These are phyloP conservation scores for Linurgus olivaceus DNA, from an alignment of 2,797 vertebrate species.

Conservation along the genomic window DNA sequence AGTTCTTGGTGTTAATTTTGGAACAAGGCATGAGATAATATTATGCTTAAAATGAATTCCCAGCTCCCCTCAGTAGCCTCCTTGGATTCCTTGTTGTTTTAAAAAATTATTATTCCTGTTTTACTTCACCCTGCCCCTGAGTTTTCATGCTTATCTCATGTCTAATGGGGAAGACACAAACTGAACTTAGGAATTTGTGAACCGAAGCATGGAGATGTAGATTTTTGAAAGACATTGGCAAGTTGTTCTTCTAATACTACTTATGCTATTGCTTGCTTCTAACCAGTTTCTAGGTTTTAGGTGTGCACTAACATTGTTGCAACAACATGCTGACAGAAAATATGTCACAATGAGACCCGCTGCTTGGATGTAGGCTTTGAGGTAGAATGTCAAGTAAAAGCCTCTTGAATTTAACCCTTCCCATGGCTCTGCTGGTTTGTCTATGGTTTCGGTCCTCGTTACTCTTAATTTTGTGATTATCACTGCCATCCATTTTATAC, in stretches of 20 bases:
- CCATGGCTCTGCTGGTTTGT: background rate
- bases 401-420: constrained; percentile 18
- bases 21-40: background rate
- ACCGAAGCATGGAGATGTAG: background rate
- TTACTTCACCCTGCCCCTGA: background rate
- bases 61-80: background rate
- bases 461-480: constrained; percentile 17
- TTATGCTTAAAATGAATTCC: background rate
- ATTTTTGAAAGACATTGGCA: constrained; percentile 51
- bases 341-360: background rate
- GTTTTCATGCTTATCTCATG: background rate
- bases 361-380: constrained; percentile 26
- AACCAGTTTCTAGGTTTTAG: constrained; percentile 49
- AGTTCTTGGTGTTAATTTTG: background rate
- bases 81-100: background rate
- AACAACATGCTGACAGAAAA: constrained; percentile 21
- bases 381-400: constrained; percentile 9
- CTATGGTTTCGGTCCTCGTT: constrained; percentile 32
- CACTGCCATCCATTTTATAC: constrained; percentile 6
- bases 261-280: constrained; percentile 35
- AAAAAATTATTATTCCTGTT: background rate
- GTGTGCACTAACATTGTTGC: constrained; percentile 2
- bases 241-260: background rate
- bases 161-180: background rate
- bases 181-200: background rate